Conservation (phyloP, 2,797 vertebrate genomes). For the Pampus argenteus region DNA sequence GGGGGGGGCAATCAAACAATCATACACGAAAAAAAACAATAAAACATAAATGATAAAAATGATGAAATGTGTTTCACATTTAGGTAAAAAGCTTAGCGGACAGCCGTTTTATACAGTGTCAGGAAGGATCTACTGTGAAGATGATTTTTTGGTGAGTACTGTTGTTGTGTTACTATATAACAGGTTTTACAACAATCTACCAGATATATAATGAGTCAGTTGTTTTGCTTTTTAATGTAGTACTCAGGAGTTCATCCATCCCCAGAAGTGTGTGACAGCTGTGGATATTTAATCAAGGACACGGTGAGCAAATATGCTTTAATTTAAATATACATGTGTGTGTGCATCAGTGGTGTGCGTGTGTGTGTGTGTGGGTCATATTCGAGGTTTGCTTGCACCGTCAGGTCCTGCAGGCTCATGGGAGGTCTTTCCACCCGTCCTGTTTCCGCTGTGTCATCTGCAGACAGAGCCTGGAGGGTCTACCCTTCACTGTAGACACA, state of each 20-base stretch:
- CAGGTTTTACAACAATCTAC: too few species aligned
- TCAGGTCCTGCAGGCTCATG: constrained; percentile 92
- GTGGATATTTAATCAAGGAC: constrained; percentile 90
- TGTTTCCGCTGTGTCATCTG: constrained; percentile 92
- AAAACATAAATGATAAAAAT: too few species aligned
- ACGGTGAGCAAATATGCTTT: constrained; percentile 82
- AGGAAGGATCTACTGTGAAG: constrained; percentile 76
- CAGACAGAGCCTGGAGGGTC: constrained; percentile 88
- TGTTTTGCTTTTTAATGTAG: constrained; percentile 79
- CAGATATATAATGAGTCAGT: background rate
- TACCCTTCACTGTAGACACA: constrained; percentile 88
- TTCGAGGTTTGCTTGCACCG: background rate
- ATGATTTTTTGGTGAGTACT: constrained; percentile 75
- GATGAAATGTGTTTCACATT: constrained; percentile 25
- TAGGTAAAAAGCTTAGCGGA: constrained; percentile 69
- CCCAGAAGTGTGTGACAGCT: constrained; percentile 90
- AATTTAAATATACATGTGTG: background rate
- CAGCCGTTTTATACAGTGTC: constrained; percentile 71
- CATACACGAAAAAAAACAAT: too few species aligned
- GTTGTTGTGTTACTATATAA: too few species aligned
- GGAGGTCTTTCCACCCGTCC: constrained; percentile 90
- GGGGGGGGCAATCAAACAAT: too few species aligned
- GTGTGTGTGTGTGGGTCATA: background rate
- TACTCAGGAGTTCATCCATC: constrained; percentile 92
- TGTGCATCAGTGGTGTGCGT: background rate